Evolutionary conservation across 2,888 invertebrate species (phyloP), one percentile per base, ranked within the genome.

Genomic region (Sialis fuliginosa): DNA sequence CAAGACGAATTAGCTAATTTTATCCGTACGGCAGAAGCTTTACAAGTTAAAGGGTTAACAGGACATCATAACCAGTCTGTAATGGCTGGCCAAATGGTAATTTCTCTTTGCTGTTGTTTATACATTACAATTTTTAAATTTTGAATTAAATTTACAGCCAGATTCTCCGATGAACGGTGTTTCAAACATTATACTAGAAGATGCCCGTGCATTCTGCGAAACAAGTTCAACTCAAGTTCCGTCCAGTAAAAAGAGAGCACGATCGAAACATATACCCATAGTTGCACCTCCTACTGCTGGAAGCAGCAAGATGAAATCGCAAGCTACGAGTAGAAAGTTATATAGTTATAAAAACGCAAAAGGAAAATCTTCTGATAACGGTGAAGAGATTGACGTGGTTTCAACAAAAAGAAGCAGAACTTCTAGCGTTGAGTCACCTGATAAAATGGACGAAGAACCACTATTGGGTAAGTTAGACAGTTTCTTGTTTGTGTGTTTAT

Each of bases 1-100:
- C 46, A 46, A 46, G 46, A 46, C n/a, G 46, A 46, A 42, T 34
- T 46, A 5, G 37, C 33, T 33, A 13, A 41, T 9, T 46, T 46
- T 33, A 46, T 46, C 9, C 41, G 42, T 22, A 46, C 46, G 2
- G 46, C 39, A 6, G 46, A 46, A 41, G 41, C 46, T 8, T 35
- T 46, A 7, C 46, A 46, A 35, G 42, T 46, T 30, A 46, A 46
- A 34, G 46, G 46, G 6, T 30, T 46, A 6, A 46, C 35, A 1
- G 42, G 42, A 30, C 42, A 42, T 8, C 22, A 22, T 4, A 22
- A 22, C 22, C 22, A 22, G 4, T 22, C 22, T 22, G 22, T 22
- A 22, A 22, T 22, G 22, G 4, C 22, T 22, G 22, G 22, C 2
- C 22, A 22, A 22, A 22, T 22, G 22, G 22, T 22, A 22, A 22